Conservation (phyloP, 1,140 invertebrate species). For the Platyura marginata region DNA sequence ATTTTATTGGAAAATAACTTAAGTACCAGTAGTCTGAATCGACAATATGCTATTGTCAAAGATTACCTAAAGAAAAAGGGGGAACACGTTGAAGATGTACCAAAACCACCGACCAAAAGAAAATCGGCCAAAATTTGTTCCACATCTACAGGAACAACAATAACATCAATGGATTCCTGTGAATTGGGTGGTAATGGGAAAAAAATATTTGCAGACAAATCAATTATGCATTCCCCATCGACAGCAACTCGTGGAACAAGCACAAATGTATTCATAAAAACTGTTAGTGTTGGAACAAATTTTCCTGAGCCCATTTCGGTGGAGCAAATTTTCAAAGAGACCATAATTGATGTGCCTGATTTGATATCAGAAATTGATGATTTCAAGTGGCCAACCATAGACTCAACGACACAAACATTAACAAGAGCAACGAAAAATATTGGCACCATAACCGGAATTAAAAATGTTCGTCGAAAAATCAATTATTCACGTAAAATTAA, state of each 20-base stretch:
- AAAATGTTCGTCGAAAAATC: background rate
- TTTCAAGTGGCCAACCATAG: background rate
- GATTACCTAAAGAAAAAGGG: background rate
- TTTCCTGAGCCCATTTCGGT: background rate
- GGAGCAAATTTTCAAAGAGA: background rate
- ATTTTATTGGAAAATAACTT: background rate
- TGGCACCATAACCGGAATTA: background rate
- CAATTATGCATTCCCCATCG: background rate
- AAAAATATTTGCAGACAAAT: background rate
- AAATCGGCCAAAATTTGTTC: background rate
- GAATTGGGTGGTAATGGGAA: background rate
- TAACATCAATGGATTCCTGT: background rate
- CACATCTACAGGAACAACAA: background rate
- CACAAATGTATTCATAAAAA: background rate
- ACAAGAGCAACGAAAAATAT: background rate
- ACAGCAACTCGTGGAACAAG: background rate
- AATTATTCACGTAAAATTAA: no score
- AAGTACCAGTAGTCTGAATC: background rate
- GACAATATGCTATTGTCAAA: background rate
- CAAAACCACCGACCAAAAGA: background rate
- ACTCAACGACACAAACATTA: background rate
- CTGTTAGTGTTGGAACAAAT: background rate
- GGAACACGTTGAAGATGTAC: background rate
- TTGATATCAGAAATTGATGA: background rate
- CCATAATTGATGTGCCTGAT: background rate